Conservation (phyloP, 2,113 vertebrate species). For the Dasypus novemcinctus region DNA sequence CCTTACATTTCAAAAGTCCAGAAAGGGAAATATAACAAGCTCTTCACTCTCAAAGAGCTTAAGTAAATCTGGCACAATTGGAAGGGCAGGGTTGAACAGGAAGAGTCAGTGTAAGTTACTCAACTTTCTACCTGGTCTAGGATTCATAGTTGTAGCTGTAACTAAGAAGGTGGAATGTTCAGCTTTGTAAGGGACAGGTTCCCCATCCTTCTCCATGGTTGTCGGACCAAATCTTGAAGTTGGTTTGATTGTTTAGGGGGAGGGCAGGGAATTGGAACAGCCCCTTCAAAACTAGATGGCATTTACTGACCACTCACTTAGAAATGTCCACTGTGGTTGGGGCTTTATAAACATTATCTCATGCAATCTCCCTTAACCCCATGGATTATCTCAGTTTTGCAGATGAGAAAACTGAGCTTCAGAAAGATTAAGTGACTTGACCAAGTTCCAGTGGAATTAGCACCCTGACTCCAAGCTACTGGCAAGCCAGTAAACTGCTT, state of each 20-base stretch:
- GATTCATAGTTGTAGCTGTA: neutral
- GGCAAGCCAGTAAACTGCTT: neutral
- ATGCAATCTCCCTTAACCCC: neutral
- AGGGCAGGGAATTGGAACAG: neutral
- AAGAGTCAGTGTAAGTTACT: neutral
- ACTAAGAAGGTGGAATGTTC: neutral
- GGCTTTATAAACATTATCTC: neutral
- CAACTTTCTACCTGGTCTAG: neutral
- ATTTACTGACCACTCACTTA: slow-evolving; percentile 3
- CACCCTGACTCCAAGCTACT: neutral
- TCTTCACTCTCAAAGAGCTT: neutral
- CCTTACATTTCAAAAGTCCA: too few species aligned
- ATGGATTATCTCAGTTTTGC: neutral
- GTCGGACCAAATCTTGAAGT: neutral
- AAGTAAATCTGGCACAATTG: neutral
- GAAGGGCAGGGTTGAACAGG: neutral
- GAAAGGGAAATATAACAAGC: neutral
- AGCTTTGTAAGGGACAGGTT: neutral
- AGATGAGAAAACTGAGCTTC: neutral
- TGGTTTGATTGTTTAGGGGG: neutral
- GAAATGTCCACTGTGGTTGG: neutral
- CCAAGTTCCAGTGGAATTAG: neutral
- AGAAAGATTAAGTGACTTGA: neutral
- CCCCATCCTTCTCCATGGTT: neutral
- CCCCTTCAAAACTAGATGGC: neutral